A percentile compares a stretch with the other conserved stretches of the same genome.
phyloP scores from a whole-genome alignment of 1,140 invertebrate genomes.

The Theocolax elegans region DNA sequence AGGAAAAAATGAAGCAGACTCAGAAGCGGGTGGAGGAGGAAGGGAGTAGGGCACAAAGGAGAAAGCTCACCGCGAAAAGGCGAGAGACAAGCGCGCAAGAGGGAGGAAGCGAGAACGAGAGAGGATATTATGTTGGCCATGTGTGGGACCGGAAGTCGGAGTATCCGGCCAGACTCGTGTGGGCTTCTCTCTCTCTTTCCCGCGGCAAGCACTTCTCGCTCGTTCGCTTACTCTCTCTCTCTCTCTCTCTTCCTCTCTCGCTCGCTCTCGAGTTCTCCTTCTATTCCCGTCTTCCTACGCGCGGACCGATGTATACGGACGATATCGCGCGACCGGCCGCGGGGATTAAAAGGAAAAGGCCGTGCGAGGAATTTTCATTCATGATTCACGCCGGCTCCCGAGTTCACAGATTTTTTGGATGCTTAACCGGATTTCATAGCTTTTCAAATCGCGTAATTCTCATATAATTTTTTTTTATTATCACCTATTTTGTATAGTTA shows the following conservation, averaged over 20 bases:
- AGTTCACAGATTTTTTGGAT: not conserved
- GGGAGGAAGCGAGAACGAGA: slow-evolving; percentile 37
- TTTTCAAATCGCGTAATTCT: no score
- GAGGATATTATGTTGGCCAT: slow-evolving; percentile 58
- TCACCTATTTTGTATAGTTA: no score
- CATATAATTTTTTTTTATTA: no score
- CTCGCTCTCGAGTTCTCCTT: slow-evolving; percentile 41
- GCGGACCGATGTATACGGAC: slow-evolving; percentile 47
- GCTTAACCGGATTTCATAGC: not conserved
- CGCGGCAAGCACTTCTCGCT: not conserved
- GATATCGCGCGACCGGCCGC: slow-evolving; percentile 44
- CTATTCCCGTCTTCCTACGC: no score
- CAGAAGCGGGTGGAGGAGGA: not conserved
- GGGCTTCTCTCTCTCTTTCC: slow-evolving; percentile 62
- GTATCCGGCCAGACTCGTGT: slow-evolving; percentile 69
- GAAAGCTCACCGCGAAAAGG: slow-evolving; percentile 21
- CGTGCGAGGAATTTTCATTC: slow-evolving; percentile 38
- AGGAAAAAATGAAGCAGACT: no score
- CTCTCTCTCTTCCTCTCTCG: not conserved
- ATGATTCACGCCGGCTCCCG: slow-evolving; percentile 24
- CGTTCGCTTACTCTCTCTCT: not conserved
- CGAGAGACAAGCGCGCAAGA: slow-evolving; percentile 39
- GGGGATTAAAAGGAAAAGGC: slow-evolving; percentile 36
- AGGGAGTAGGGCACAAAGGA: slow-evolving; percentile 23
- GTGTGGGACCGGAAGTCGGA: slow-evolving; percentile 68